phyloP scores from a whole-genome alignment of 2,113 vertebrate genomes.

The Verasper variegatus region DNA sequence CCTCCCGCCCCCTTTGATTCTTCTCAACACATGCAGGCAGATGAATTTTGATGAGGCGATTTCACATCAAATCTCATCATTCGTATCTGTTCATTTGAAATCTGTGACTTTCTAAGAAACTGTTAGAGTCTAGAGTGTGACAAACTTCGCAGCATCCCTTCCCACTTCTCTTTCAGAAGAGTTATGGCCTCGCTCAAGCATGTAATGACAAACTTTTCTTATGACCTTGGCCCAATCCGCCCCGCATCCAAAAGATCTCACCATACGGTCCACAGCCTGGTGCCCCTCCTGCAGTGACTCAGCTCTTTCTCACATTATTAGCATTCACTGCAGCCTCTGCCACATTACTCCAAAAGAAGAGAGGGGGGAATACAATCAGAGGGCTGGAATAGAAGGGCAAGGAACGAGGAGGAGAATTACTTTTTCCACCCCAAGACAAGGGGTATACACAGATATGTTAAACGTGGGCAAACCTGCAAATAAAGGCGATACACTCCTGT shows the following conservation, averaged over 20 bases:
- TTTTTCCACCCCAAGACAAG: no score
- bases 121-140: background rate
- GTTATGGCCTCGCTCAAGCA: background rate
- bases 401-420: conserved; percentile 4
- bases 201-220: conserved; percentile 4
- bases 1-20: conserved; percentile 21
- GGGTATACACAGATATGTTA: background rate
- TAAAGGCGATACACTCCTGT: background rate
- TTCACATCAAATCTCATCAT: conserved; percentile 12
- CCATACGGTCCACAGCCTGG: conserved; percentile 51
- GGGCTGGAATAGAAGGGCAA: conserved; percentile 1
- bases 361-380: conserved; percentile 9
- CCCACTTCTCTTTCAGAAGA: background rate
- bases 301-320: conserved; percentile 74
- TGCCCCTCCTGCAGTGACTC: conserved; percentile 77
- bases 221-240: background rate
- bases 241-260: conserved; percentile 19
- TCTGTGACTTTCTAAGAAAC: conserved; percentile 7
- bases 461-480: background rate
- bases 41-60: conserved; percentile 8
- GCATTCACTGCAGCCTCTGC: conserved; percentile 73
- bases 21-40: conserved; percentile 9
- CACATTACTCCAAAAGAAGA: conserved; percentile 42
- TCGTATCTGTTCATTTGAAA: background rate
- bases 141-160: background rate